These are phyloP conservation scores for Bombus consobrinus DNA, from an alignment of 1,140 invertebrate genomes.

Conservation along the genomic window DNA sequence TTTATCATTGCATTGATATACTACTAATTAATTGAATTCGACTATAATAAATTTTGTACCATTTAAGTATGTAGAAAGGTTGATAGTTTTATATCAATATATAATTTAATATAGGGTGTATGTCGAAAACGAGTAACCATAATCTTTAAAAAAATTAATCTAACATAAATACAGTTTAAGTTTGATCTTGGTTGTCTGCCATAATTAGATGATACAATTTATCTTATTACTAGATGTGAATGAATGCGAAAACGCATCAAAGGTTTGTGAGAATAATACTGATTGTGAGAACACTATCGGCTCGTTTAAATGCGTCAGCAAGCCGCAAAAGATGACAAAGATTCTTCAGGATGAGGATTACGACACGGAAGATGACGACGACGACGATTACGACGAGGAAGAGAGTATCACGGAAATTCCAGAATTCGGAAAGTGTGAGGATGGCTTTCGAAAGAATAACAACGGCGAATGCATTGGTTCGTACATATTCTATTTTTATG, in stretches of 20 bases:
- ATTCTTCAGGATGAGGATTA: constrained; percentile 75
- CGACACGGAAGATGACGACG: constrained; percentile 72
- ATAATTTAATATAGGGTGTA: too few relatives aligned
- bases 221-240: constrained; percentile 85
- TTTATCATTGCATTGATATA: too few relatives aligned
- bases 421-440: constrained; percentile 79
- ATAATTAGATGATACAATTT: background rate
- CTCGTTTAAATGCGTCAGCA: constrained; percentile 83
- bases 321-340: constrained; percentile 72
- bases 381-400: constrained; percentile 63
- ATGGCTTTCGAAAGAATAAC: constrained; percentile 83
- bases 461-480: constrained; percentile 81
- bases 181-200: background rate
- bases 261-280: constrained; percentile 82
- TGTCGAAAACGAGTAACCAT: background rate
- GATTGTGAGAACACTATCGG: constrained; percentile 86
- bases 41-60: too few relatives aligned
- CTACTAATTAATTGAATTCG: too few relatives aligned
- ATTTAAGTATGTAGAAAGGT: too few relatives aligned
- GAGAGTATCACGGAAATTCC: constrained; percentile 75
- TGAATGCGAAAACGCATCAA: constrained; percentile 85
- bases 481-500: background rate
- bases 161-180: too few relatives aligned
- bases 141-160: background rate
- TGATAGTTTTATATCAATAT: too few relatives aligned